Percentiles rank a stretch among this genome's conserved stretches.
Conservation (phyloP, 2,888 invertebrate genomes). For the Dyspetes luteomarginatus region DNA sequence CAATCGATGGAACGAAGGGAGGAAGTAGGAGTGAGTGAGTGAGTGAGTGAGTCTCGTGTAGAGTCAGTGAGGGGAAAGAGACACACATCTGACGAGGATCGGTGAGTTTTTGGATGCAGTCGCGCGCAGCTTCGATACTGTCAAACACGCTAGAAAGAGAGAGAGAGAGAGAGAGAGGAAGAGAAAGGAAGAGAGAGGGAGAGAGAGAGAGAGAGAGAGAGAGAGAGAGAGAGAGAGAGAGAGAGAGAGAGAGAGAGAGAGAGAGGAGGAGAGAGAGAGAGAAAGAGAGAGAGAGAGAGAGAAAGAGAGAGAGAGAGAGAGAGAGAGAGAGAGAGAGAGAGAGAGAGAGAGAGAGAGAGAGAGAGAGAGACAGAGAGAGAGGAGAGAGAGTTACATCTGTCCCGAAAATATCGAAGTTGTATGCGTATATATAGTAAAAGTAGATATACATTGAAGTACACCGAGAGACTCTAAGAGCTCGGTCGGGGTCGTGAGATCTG, state of each 20-base stretch:
- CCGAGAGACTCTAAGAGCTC: constrained; percentile 34
- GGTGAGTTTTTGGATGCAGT: no score
- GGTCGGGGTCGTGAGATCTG: constrained; percentile 57
- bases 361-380: constrained; percentile 69
- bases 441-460: constrained; percentile 1
- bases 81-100: constrained; percentile 68
- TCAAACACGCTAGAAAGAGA: no score
- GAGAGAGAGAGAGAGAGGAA: constrained; percentile 32
- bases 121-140: no score
- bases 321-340: constrained; percentile 62
- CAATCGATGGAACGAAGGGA: constrained; percentile 59
- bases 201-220: constrained; percentile 40
- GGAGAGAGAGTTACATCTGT: constrained; percentile 80
- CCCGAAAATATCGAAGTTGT: constrained; percentile 77
- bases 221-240: constrained; percentile 14
- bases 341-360: constrained; percentile 20
- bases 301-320: constrained; percentile 66
- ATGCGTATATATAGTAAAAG: constrained; percentile 17
- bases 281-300: constrained; percentile 15
- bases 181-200: no score
- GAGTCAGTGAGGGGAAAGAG: constrained; percentile 28
- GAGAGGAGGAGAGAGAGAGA: constrained; percentile 41
- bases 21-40: constrained; percentile 39
- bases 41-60: constrained; percentile 20
- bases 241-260: constrained; percentile 30